A percentile compares a stretch with the other conserved stretches of the same genome.
Conservation (phyloP, 2,113 vertebrate species). For the Hippocampus guttulatus region DNA sequence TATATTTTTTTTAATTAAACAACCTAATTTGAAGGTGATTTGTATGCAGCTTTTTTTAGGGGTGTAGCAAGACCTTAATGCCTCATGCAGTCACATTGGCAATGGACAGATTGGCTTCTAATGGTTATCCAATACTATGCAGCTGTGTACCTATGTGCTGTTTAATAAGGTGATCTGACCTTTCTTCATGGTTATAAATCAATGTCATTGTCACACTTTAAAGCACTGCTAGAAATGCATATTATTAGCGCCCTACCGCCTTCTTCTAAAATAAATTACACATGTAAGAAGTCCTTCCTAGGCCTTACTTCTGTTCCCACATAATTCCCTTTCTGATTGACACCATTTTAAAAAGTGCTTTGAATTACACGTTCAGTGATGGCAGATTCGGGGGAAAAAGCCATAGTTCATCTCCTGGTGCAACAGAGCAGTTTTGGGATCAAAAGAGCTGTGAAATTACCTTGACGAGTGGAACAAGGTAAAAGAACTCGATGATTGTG, state of each 20-base stretch:
- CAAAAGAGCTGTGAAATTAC: conserved; percentile 41
- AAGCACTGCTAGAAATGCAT: conserved; percentile 61
- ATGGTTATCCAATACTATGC: conserved; percentile 69
- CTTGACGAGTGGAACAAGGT: conserved; percentile 35
- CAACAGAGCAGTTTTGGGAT: conserved; percentile 36
- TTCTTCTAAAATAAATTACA: neutral
- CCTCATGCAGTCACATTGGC: conserved; percentile 51
- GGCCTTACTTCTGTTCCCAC: conserved; percentile 1
- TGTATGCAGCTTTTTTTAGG: conserved; percentile 49
- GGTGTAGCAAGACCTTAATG: conserved; percentile 37
- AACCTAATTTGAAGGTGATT: conserved; percentile 61
- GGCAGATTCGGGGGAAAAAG: neutral
- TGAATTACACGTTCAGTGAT: conserved; percentile 29
- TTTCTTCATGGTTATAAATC: conserved; percentile 68
- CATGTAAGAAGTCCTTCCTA: conserved; percentile 25
- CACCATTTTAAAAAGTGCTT: conserved; percentile 17
- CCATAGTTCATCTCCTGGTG: conserved; percentile 47
- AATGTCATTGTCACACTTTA: conserved; percentile 59
- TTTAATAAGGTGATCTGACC: conserved; percentile 71
- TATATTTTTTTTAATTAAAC: conserved; percentile 27
- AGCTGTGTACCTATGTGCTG: conserved; percentile 63
- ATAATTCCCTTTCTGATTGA: conserved; percentile 9
- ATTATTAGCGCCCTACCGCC: conserved; percentile 47
- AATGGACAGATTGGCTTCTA: conserved; percentile 68
- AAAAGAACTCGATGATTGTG: conserved; percentile 53